These are phyloP conservation scores for Noctua comes DNA, from an alignment of 2,888 invertebrate species.

Conservation along the genomic window DNA sequence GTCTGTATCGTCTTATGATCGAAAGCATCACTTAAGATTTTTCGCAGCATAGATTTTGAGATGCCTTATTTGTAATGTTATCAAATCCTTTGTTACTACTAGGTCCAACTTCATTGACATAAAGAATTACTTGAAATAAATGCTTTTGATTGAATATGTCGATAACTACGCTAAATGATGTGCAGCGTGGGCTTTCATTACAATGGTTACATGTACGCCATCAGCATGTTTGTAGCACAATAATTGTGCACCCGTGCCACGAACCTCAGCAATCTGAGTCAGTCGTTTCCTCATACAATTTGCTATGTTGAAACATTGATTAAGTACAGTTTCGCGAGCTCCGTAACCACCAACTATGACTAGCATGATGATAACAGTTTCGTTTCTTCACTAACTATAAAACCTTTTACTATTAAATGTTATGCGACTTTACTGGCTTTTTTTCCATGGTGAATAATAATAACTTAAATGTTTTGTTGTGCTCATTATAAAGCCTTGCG, in stretches of 20 bases:
- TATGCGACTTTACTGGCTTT: constrained; percentile 35
- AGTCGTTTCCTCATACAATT: constrained; percentile 67
- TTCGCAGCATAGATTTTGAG: not conserved
- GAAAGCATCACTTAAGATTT: not conserved
- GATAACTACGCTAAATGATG: not conserved
- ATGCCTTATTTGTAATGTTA: not conserved
- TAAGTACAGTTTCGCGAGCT: constrained; percentile 61
- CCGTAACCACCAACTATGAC: constrained; percentile 54
- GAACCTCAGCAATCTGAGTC: constrained; percentile 52
- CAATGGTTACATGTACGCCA: constrained; percentile 18
- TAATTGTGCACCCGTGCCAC: constrained; percentile 40
- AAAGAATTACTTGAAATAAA: not conserved
- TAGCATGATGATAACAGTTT: constrained; percentile 60
- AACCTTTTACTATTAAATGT: constrained; percentile 44
- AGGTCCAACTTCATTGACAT: not conserved
- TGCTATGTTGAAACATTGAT: constrained; percentile 67
- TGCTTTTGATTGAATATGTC: not conserved
- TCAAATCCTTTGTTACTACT: not conserved
- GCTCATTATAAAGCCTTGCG: constrained; percentile 53
- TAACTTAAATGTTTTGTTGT: constrained; percentile 13
- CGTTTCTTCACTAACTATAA: constrained; percentile 44
- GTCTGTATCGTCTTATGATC: no score
- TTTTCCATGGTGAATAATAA: constrained; percentile 17
- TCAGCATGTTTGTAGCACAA: constrained; percentile 32
- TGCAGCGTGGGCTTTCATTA: constrained; percentile 5